Conservation (phyloP, 35 echinoderm and acorn worm species). For the Strongylocentrotus purpuratus region DNA sequence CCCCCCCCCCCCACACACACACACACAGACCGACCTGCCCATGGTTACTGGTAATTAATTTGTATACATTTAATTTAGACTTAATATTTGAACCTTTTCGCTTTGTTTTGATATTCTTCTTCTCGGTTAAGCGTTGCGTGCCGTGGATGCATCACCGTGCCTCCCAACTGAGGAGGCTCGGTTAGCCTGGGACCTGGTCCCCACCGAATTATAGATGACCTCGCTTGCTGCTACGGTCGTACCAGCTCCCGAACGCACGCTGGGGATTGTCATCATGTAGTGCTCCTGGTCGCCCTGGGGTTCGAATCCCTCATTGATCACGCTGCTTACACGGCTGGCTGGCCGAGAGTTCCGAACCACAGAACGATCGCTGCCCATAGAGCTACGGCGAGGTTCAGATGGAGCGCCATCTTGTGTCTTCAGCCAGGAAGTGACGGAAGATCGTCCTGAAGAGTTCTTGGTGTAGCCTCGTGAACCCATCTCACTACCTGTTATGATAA, state of each 20-base stretch:
- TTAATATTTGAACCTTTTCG: too few species aligned
- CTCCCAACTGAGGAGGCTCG: neutral
- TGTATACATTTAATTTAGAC: too few species aligned
- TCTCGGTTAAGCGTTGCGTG: neutral
- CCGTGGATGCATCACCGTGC: neutral
- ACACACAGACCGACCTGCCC: too few species aligned
- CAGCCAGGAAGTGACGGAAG: neutral
- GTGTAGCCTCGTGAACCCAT: neutral
- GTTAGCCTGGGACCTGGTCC: neutral
- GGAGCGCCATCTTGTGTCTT: neutral
- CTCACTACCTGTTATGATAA: neutral
- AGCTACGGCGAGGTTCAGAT: neutral
- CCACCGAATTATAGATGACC: neutral
- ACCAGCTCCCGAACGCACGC: neutral
- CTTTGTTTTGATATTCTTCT: neutral
- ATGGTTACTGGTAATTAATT: too few species aligned
- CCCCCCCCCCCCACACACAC: too few species aligned
- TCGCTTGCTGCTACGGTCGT: neutral
- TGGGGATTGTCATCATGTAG: neutral
- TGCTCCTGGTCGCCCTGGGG: neutral
- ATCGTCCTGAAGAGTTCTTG: neutral
- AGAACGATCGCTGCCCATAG: neutral
- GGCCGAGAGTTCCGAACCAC: neutral
- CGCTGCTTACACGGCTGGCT: neutral
- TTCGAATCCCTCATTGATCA: neutral